Base-by-base conservation (phyloP, 2,888 invertebrate species). In the Drosophila emarginata region DNA sequence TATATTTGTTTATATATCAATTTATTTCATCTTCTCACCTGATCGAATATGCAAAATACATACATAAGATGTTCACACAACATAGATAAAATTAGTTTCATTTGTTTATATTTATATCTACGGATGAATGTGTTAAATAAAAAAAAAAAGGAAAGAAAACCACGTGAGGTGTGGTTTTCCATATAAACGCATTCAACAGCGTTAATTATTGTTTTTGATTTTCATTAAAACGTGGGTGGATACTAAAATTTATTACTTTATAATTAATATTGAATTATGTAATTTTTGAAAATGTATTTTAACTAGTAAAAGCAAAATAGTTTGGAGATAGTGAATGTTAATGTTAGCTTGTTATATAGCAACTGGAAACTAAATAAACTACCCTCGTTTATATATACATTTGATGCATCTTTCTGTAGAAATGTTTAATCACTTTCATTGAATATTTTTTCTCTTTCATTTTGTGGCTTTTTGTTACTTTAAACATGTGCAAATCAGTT, bases 401-500 rank as follows among this genome's bases (percentile, higher is more conserved):
- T 15, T 15, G 40, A 45, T 45, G 45, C 45, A 45, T 45, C 18
- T 45, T 45, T 45, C 45, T 18, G 14, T 21, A 4, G 21, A 45
- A 45, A 45, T 18, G 18, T 45, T 45, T 21, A 45, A 18, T 21
- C 45, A 21, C 21, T 45, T 45, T 45, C 40, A 14, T 18, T 45
- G 18, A 45, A 45, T 12, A 32, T 1, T 7, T 32, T 9, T 11
- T 32, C 9, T 32, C 4, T 32, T 32, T 32, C n/a, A n/a, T n/a
- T 32, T 32, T 32, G 32, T 32, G 32, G 51, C 23, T 14, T 68
- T 50, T 64, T 26, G 51, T 51, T 39, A 2, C 57, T 37, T 37
- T n/a, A 37, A 37, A 37, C 12, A 37, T 37, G 45, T 45, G 21
- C 45, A 21, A 45, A 45, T 45, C 45, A 21, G 9, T 21, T 45